Base-by-base conservation (phyloP, 37 sponge, comb jelly and placozoan genomes). In the Tethya wilhelma region DNA sequence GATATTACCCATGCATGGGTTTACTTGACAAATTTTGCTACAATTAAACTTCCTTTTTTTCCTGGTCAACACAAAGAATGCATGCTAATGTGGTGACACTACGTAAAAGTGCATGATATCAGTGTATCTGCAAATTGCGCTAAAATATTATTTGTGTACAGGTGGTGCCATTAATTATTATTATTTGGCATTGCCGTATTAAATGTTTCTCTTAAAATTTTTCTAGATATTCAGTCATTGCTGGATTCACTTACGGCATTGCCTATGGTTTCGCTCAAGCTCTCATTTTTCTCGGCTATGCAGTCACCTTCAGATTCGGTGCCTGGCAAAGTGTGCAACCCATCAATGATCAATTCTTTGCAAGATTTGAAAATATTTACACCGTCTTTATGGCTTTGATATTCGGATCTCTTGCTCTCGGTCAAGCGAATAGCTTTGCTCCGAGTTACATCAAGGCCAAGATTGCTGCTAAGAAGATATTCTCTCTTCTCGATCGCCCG, bases 351-450 rank as follows among this genome's bases (percentile, higher is more conserved):
- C 0, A 56, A 3, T 20, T 56, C 36, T 76, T 75, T 41, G 68
- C 79, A 43, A 49, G 69, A 30, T 79, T 79, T 49, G 69, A 79
- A n/a, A 28, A 39, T 30, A 43, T 75, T 14, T 69, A 56, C 71
- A 83, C 77, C 56, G 89, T 88, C 20, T 81, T 93, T 28, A 40
- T 67, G 74, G 95, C 91, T 38, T 39, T 94, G 34, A 65, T 90
- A 5, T 91, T 91, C 59, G 85, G 95, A 0, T 84, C 84, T 20
- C n/a, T 90, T 36, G 78, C 88, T 28, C 75, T 79, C 34, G 88
- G 92, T 2, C 88, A 94, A 59, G 85, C 85, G 0, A 44, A 60
- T 30, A 53, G 84, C 2, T 83, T 83, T 78, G 91, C 85, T 34
- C 89, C 95, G 0, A 71, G 80, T 41, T 87, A 82, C 30, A 56